Percentiles rank a stretch among this genome's conserved stretches.
These are phyloP conservation scores for Stylophora pistillata DNA, from an alignment of 64 coral and sea anemone species.

Conservation along the genomic window DNA sequence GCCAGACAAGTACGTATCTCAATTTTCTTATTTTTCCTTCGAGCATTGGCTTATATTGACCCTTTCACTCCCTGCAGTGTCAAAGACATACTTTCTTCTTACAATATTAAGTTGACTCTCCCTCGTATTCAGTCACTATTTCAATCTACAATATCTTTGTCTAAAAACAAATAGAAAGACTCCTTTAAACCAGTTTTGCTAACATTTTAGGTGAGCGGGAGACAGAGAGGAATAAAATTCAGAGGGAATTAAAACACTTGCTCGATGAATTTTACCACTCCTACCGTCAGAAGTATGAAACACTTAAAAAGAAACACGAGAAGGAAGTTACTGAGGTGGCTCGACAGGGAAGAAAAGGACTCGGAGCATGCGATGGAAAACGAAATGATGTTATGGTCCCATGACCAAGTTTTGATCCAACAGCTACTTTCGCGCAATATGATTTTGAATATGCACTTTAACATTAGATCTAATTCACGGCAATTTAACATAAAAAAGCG, in stretches of 20 bases:
- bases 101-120: neutral
- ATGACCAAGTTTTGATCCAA: neutral
- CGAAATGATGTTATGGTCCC: neutral
- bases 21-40: neutral
- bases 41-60: no score
- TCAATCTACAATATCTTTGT: neutral
- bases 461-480: no score
- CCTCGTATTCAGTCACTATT: neutral
- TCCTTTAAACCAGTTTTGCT: neutral
- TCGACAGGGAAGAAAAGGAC: neutral
- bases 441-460: no score
- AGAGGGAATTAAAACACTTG: neutral
- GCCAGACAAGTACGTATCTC: neutral
- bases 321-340: neutral
- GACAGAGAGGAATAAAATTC: neutral
- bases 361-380: neutral
- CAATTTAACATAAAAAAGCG: no score
- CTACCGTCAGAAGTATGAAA: neutral
- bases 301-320: neutral
- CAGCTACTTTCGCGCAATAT: neutral
- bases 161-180: neutral
- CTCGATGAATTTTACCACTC: slow-evolving; percentile 18
- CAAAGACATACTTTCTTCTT: neutral
- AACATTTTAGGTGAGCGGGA: neutral
- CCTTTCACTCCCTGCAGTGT: neutral